phyloP scores from a whole-genome alignment of 2,797 vertebrate species.

The Parotocinclus haroldoi region DNA sequence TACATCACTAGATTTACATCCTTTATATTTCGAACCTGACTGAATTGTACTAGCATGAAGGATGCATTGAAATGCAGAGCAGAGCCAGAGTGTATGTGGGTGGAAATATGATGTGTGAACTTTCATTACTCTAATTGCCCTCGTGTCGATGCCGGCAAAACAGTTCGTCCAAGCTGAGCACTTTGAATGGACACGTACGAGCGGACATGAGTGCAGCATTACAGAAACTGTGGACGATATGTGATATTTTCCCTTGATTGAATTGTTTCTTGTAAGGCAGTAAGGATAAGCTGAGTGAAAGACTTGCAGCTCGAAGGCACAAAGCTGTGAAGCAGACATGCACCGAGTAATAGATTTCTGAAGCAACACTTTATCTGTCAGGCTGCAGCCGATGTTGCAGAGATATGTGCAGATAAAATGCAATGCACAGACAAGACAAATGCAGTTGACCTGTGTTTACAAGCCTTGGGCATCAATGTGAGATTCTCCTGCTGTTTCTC shows the following conservation, averaged over 20 bases:
- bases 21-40: too few species aligned
- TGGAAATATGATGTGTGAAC: neutral
- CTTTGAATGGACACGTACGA: slow-evolving; percentile 3
- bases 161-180: neutral
- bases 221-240: slow-evolving; percentile 56
- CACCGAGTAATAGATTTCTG: slow-evolving; percentile 66
- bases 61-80: too few species aligned
- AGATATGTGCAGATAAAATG: slow-evolving; percentile 66
- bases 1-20: too few species aligned
- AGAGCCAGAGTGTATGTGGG: too few species aligned
- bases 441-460: slow-evolving; percentile 69
- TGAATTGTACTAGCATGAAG: too few species aligned
- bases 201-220: slow-evolving; percentile 52
- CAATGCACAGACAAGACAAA: slow-evolving; percentile 66
- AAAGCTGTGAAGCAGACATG: slow-evolving; percentile 49
- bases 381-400: slow-evolving; percentile 63
- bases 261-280: slow-evolving; percentile 26
- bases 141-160: slow-evolving; percentile 39
- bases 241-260: slow-evolving; percentile 60
- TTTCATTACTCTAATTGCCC: slow-evolving; percentile 51
- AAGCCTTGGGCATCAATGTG: slow-evolving; percentile 58
- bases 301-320: slow-evolving; percentile 49
- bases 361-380: slow-evolving; percentile 55
- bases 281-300: slow-evolving; percentile 52
- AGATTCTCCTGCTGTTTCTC: slow-evolving; percentile 60